A percentile compares a stretch with the other conserved stretches of the same genome.
Evolutionary conservation across 2,113 vertebrate species (phyloP).

Genomic region (Todiramphus saurophagus): DNA sequence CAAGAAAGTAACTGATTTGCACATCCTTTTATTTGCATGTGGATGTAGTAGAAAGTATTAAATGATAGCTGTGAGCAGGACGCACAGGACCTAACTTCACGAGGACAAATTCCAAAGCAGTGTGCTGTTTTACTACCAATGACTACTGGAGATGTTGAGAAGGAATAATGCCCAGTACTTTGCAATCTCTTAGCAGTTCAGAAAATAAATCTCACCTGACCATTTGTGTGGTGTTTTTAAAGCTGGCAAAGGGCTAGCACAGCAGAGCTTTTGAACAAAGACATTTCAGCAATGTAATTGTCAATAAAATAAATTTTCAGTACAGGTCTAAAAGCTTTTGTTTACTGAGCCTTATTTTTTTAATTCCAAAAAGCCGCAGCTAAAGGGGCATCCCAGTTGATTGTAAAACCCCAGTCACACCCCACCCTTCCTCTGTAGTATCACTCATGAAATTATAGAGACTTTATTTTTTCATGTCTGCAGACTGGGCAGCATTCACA

Average conservation of each 20-base stretch:
- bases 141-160: not conserved
- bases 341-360: not conserved
- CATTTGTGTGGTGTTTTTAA: not conserved
- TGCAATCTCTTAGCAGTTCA: not conserved
- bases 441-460: not conserved
- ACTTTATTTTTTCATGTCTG: not conserved
- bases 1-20: not conserved
- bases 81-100: not conserved
- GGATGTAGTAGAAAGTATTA: not conserved
- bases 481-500: not conserved
- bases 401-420: not conserved
- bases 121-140: not conserved
- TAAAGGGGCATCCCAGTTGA: not conserved
- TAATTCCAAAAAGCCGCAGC: not conserved
- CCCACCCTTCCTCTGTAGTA: rapidly evolving
- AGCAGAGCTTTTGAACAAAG: not conserved
- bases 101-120: not conserved
- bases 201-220: not conserved
- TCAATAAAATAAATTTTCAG: not conserved
- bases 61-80: not conserved
- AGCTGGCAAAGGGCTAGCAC: not conserved
- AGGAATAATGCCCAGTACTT: not conserved
- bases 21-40: rapidly evolving
- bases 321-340: not conserved
- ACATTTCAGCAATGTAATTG: not conserved